Evolutionary conservation across 1,140 invertebrate genomes (phyloP).

Genomic region (Conus betulinus): DNA sequence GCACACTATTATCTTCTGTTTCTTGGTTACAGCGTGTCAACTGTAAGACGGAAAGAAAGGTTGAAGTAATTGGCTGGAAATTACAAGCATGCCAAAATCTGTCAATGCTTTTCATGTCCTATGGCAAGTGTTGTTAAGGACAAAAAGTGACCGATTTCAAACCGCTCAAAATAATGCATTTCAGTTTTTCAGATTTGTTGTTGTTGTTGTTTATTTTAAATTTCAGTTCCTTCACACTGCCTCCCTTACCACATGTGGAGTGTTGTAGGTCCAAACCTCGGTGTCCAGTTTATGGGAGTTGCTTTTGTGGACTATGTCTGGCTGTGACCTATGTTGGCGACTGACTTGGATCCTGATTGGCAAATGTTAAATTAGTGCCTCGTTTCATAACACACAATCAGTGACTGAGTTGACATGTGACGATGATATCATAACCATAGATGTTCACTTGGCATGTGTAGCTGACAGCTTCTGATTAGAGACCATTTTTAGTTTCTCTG

Average conservation of each 20-base stretch:
- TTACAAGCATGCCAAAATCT: neutral
- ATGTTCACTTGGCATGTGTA: slow-evolving; percentile 36
- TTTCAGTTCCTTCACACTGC: neutral
- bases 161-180: neutral
- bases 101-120: neutral
- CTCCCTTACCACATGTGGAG: neutral
- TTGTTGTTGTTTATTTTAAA: neutral
- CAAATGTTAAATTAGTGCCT: slow-evolving; percentile 24
- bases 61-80: neutral
- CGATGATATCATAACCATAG: slow-evolving; percentile 15
- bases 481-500: slow-evolving; percentile 26
- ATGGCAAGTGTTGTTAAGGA: neutral
- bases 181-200: neutral
- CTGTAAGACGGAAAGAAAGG: no score
- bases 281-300: neutral
- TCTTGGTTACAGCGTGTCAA: no score
- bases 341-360: slow-evolving; percentile 24
- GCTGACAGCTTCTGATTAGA: slow-evolving; percentile 31
- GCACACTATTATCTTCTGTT: neutral
- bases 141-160: neutral
- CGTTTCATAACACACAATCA: slow-evolving; percentile 32
- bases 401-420: slow-evolving; percentile 26
- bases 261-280: neutral
- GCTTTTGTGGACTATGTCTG: slow-evolving; percentile 19
- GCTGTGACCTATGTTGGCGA: slow-evolving; percentile 24